phyloP scores from a whole-genome alignment of 2,113 vertebrate species.

The Paralichthys olivaceus region DNA sequence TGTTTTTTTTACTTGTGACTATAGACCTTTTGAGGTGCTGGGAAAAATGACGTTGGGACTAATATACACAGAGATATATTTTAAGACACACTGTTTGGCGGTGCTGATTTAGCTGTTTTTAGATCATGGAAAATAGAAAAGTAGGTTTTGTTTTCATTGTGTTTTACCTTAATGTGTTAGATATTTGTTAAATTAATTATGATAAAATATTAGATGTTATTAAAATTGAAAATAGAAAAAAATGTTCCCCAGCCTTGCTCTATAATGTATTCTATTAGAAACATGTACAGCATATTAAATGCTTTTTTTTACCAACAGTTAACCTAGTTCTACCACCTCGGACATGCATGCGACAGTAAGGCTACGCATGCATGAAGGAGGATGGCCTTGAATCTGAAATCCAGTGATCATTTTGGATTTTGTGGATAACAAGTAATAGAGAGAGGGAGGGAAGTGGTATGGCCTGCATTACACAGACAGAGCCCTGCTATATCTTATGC shows the following conservation, averaged over 20 bases:
- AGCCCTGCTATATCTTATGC: constrained; percentile 47
- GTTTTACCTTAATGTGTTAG: too few relatives aligned
- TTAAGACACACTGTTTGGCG: too few relatives aligned
- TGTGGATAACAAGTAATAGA: constrained; percentile 37
- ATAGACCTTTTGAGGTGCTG: too few relatives aligned
- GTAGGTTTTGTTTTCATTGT: too few relatives aligned
- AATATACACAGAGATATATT: too few relatives aligned
- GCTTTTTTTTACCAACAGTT: background rate
- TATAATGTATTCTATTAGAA: background rate
- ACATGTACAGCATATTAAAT: background rate
- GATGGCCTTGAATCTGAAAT: constrained; percentile 21
- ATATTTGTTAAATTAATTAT: too few relatives aligned
- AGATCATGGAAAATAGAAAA: too few relatives aligned
- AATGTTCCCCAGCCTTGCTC: background rate
- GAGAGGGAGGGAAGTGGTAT: constrained; percentile 15
- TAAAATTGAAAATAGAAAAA: too few relatives aligned
- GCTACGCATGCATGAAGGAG: background rate
- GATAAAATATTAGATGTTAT: too few relatives aligned
- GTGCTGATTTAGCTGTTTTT: too few relatives aligned
- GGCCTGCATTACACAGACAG: constrained; percentile 10
- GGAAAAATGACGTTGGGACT: too few relatives aligned
- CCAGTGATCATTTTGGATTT: constrained; percentile 29
- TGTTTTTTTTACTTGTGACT: too few relatives aligned
- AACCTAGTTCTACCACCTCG: constrained; percentile 10
- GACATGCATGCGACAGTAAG: background rate